Conservation (phyloP, 2,797 vertebrate species). For the Hyperoplus lanceolatus region DNA sequence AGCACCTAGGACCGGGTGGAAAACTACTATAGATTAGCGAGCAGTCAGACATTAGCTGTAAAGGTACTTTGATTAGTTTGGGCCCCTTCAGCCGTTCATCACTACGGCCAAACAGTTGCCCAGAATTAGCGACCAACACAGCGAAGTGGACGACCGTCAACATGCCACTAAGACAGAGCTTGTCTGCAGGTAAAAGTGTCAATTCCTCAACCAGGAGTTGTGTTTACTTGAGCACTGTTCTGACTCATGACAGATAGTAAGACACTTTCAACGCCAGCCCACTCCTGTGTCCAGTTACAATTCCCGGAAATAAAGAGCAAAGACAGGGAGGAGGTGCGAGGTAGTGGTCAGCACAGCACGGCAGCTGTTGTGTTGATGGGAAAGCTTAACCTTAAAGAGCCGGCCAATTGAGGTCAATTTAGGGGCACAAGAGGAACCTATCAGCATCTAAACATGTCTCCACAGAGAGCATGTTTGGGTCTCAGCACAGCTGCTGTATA, state of each 20-base stretch:
- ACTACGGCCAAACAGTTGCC: neutral
- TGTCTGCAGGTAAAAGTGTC: neutral
- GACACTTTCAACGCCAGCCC: constrained; percentile 17
- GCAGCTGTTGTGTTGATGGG: constrained; percentile 73
- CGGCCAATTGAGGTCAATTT: constrained; percentile 33
- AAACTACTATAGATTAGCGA: neutral
- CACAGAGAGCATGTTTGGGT: neutral
- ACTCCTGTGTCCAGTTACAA: constrained; percentile 45
- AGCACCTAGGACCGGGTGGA: neutral
- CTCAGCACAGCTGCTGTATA: neutral
- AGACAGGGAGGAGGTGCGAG: constrained; percentile 17
- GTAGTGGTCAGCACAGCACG: neutral
- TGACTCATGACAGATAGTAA: constrained; percentile 32
- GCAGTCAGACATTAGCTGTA: neutral
- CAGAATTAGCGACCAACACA: neutral
- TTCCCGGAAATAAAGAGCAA: constrained; percentile 48
- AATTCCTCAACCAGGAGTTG: constrained; percentile 26
- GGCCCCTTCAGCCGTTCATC: neutral
- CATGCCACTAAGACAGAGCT: neutral
- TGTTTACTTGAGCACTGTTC: neutral
- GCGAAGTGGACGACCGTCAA: neutral
- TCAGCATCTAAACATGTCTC: constrained; percentile 6
- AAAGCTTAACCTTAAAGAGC: constrained; percentile 46
- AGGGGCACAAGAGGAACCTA: constrained; percentile 38
- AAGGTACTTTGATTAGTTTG: constrained; percentile 13